Evolutionary conservation across 2,797 vertebrate genomes (phyloP), one percentile per base, ranked within the genome.

Genomic region (Pteronotus mesoamericanus): DNA sequence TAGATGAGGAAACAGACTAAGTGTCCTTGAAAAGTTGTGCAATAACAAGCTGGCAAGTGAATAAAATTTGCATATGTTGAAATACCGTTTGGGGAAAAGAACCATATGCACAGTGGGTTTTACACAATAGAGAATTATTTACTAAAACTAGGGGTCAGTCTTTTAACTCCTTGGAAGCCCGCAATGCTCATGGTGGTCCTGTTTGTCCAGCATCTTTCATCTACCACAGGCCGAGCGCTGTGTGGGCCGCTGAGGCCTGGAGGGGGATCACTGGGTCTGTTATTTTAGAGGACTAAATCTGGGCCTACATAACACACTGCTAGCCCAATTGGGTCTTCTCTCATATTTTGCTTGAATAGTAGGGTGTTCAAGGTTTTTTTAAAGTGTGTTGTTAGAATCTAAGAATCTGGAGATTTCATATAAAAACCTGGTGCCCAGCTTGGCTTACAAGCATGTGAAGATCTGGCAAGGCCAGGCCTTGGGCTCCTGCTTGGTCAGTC

Each of bases 1-100:
- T 34, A 90, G 72, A 86, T 77, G 78, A 89, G 48, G 85, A 95
- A 90, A 88, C 34, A 88, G 85, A 94, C 61, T 39, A 71, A 64
- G 10, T 84, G 55, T 84, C 94, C 77, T 97, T 95, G 90, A 84
- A 94, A 91, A 79, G n/a, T 57, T 96, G 78, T 44, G 74, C 96
- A 94, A 71, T 9, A 88, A 57, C 59, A 86, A 85, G 57, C 57
- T 96, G 94, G 61, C 68, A 77, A 96, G 77, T 61, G 74, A 90
- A 59, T 89, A 86, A 82, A 93, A 77, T 88, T 68, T 82, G 68
- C 72, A 74, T 87, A 71, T 87, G 89, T 89, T 89, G 77, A 59
- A 74, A 92, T 53, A 71, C 85, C 90, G 86, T 96, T 95, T 86
- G 90, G 69, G 87, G 87, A 94, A 89, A 89, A 80, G 77, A 96